Evolutionary conservation across 2,113 vertebrate species (phyloP), one percentile per base, ranked within the genome.

Genomic region (Jaculus jaculus): DNA sequence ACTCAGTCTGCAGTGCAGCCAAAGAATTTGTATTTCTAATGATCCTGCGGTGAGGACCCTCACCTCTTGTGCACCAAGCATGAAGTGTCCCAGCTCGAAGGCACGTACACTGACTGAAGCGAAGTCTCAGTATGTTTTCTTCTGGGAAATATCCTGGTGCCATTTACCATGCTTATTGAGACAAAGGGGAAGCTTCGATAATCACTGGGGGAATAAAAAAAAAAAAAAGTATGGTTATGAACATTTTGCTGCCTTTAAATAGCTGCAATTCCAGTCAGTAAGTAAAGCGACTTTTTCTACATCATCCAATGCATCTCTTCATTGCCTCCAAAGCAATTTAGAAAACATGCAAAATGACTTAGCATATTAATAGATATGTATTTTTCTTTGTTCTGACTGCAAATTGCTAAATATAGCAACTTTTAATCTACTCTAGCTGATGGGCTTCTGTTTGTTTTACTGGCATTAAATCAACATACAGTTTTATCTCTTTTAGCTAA

Each of bases 381-480:
- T 73, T 54, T 78, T 74, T 23, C 24, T 89, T 71, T 26, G 61
- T 75, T 77, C 34, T 12, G 87, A 71, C 21, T 54, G 42, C 87
- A 60, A 17, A 60, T 87, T 92, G 34, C n/a, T 65, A 89, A 93
- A 78, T 92, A 78, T 51, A 37, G 34, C 13, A 88, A 66, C 18
- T 66, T 94, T 94, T 90, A 89, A 89, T 93, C 78, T 90, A 51
- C 28, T 17, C 79, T 13, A 65, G 63, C 37, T 78, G 66, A 65
- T 92, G 79, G 85, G 8, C 24, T 93, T 16, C 65, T 87, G 30
- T 78, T 95, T 96, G 65, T 74, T 95, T 93, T 91, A 90, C 32
- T 75, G 37, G 11, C 42, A 75, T 78, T 95, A 94, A 96, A 86
- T 94, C 87, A 94, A 66, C 87, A 85, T 68, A 65, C 32, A 82